phyloP scores from a whole-genome alignment of 2,888 invertebrate genomes.

The Netelia melanura region DNA sequence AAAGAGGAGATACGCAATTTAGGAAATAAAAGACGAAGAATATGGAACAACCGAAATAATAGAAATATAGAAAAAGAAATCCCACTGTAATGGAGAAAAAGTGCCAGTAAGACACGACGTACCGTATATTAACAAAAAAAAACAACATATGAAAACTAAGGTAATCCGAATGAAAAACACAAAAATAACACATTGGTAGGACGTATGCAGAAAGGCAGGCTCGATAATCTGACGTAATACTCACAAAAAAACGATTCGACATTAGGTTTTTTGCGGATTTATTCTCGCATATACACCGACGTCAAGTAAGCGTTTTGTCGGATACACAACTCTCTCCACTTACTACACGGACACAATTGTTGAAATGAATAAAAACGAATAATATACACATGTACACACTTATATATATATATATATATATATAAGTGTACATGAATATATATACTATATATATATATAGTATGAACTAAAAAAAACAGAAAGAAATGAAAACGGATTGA shows the following conservation, averaged over 20 bases:
- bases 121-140: conserved; percentile 30
- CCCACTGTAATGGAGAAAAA: conserved; percentile 44
- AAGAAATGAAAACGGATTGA: background rate
- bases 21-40: conserved; percentile 34
- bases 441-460: conserved; percentile 23
- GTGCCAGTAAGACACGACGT: conserved; percentile 30
- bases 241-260: conserved; percentile 64
- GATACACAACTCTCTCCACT: background rate
- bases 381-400: conserved; percentile 1
- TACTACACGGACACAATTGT: conserved; percentile 49
- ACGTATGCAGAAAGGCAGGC: conserved; percentile 45
- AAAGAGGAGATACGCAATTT: conserved; percentile 25
- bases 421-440: background rate
- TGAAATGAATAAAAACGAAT: conserved; percentile 49
- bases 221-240: conserved; percentile 65
- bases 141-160: conserved; percentile 1
- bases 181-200: conserved; percentile 50
- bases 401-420: background rate
- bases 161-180: conserved; percentile 68
- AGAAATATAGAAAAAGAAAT: conserved; percentile 54
- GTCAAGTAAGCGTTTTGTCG: background rate
- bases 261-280: conserved; percentile 17
- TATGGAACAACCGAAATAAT: conserved; percentile 55
- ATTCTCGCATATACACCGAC: conserved; percentile 2
- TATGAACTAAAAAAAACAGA: conserved; percentile 23